phyloP scores from a whole-genome alignment of 1,140 invertebrate genomes.

The Aphelenchoides fujianensis region DNA sequence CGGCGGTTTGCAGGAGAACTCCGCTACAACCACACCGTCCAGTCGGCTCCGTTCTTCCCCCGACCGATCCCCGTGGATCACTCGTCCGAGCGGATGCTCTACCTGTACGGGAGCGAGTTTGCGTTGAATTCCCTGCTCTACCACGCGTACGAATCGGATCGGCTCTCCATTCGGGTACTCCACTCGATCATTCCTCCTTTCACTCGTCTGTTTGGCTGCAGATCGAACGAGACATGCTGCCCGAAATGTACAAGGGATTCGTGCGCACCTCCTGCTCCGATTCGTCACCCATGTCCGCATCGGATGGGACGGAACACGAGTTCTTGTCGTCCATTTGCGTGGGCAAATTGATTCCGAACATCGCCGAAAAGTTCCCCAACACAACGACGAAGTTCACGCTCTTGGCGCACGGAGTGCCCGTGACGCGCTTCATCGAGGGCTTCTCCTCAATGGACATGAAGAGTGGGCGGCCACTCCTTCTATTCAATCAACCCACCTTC shows the following conservation, averaged over 20 bases:
- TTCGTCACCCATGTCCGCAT: background rate
- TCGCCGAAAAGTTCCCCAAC: conserved; percentile 54
- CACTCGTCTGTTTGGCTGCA: conserved; percentile 38
- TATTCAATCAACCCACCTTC: background rate
- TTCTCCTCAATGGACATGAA: conserved; percentile 53
- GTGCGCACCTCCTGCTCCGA: conserved; percentile 52
- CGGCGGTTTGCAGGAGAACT: conserved; percentile 54
- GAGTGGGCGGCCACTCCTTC: conserved; percentile 35
- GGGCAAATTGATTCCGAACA: conserved; percentile 55
- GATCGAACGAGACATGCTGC: conserved; percentile 51
- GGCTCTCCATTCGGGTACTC: conserved; percentile 52
- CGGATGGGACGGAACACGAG: conserved; percentile 32
- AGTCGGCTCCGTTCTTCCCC: conserved; percentile 54
- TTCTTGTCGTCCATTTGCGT: conserved; percentile 54
- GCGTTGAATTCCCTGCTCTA: conserved; percentile 59
- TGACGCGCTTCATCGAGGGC: conserved; percentile 54
- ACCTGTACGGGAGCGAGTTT: conserved; percentile 61
- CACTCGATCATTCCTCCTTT: conserved; percentile 25
- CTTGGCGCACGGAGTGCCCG: conserved; percentile 54
- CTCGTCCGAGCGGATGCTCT: conserved; percentile 59
- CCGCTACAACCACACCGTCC: conserved; percentile 38
- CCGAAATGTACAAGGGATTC: conserved; percentile 52
- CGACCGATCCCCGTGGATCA: conserved; percentile 36
- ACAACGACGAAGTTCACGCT: conserved; percentile 60
- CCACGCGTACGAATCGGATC: conserved; percentile 58